Conservation (phyloP, 2,797 vertebrate species). For the Argentina silus region DNA sequence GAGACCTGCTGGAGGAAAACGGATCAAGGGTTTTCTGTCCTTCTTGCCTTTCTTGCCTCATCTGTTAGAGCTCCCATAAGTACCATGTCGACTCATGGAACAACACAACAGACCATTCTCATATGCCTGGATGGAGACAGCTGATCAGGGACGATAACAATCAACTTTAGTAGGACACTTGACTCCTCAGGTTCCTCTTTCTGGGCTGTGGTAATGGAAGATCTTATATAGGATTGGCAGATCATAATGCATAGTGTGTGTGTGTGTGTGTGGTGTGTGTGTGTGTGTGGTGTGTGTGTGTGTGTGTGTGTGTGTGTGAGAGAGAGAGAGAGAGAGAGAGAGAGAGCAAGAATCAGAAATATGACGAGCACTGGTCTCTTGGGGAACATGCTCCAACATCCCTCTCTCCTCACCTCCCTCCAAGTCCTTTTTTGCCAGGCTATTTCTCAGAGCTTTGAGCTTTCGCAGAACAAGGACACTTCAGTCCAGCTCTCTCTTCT, state of each 20-base stretch:
- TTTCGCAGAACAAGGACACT: slow-evolving; percentile 7
- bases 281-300: too few relatives aligned
- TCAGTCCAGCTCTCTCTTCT: slow-evolving; percentile 11
- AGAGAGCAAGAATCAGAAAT: neutral
- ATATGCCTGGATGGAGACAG: slow-evolving; percentile 23
- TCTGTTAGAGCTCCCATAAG: slow-evolving; percentile 43
- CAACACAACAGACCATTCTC: slow-evolving; percentile 1
- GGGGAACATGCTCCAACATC: neutral
- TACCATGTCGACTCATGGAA: slow-evolving; percentile 28
- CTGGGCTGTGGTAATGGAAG: neutral
- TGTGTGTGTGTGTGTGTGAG: too few relatives aligned
- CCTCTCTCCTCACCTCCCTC: neutral
- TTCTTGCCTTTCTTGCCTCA: slow-evolving; percentile 35
- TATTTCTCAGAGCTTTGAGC: neutral
- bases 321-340: too few relatives aligned
- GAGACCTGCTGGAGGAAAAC: slow-evolving; percentile 1
- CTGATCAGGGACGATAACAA: slow-evolving; percentile 17
- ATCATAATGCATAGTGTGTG: too few relatives aligned
- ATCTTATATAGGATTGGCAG: too few relatives aligned
- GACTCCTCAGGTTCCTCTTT: neutral
- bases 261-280: too few relatives aligned
- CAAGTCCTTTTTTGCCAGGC: neutral
- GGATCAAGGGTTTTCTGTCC: slow-evolving; percentile 9
- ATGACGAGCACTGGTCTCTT: neutral
- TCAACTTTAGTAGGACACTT: neutral